A percentile compares a stretch with the other conserved stretches of the same genome.
Evolutionary conservation across 2,888 invertebrate species (phyloP).

Genomic region (Morinoia aosen): DNA sequence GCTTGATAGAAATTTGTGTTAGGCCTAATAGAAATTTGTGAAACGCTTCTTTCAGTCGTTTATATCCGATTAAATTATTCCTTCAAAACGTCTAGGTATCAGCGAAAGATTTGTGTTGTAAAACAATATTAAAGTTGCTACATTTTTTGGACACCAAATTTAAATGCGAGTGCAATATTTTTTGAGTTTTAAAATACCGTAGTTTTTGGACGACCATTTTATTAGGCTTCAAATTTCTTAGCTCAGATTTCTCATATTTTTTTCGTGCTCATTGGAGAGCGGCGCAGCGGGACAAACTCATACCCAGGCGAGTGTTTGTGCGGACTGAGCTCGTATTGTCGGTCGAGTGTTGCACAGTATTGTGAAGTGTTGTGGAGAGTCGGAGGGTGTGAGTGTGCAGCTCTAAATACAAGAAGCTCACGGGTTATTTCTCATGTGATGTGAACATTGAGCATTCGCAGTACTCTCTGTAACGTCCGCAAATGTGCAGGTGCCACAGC

Average conservation of each 20-base stretch:
- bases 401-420: background rate
- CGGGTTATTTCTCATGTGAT: background rate
- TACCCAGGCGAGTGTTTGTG: constrained; percentile 19
- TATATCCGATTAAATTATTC: no score
- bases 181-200: background rate
- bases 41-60: no score
- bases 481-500: background rate
- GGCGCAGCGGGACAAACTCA: background rate
- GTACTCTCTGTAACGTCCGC: background rate
- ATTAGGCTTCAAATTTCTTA: background rate
- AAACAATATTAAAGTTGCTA: background rate
- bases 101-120: background rate
- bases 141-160: background rate
- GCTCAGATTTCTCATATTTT: background rate
- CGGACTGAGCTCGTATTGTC: constrained; percentile 9
- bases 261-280: background rate
- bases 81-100: background rate
- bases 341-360: constrained; percentile 39
- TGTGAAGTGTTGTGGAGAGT: background rate
- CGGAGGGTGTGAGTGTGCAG: constrained; percentile 14
- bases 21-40: no score
- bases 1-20: no score
- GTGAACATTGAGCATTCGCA: background rate
- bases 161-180: background rate
- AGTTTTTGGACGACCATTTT: no score